Base-by-base conservation (phyloP, 2,113 vertebrate genomes). In the Sporophila hypoxantha region DNA sequence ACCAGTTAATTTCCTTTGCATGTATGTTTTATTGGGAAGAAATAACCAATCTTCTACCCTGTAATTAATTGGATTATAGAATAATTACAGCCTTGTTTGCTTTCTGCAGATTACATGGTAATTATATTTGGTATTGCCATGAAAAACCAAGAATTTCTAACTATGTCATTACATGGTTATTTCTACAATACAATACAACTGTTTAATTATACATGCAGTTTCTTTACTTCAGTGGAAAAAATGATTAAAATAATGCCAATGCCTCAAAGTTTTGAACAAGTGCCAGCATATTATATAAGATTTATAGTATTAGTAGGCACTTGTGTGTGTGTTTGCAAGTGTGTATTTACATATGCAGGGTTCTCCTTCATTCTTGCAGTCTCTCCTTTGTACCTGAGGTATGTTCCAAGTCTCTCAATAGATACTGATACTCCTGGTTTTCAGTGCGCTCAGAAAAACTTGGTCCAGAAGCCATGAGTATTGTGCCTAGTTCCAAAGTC, bases 61-160 rank as follows among this genome's bases (percentile, higher is more conserved):
- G 93, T 96, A 97, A 97, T 97, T 97, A 97, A 97, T 96, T 97
- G 95, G 96, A 97, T 97, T 97, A 97, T 73, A 85, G 96, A 97
- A 96, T 96, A 97, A 97, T 97, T 97, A 96, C 94, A 96, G 91
- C 92, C 93, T 94, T 97, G 96, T 96, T 97, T 97, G 93, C 95
- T 96, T 96, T 96, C 95, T 53, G 94, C 94, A 97, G 96, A 97
- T 97, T 97, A 97, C 97, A 97, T 95, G 97, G 96, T 96, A 97
- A 97, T 97, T 97, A 97, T 96, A 94, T 93, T 96, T 97, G 93
- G 91, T 93, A 93, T 95, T 97, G 93, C 97, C 96, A 97, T 96
- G 96, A 97, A 97, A 97, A 97, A 96, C 93, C 96, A 97, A 96
- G 96, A 97, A 97, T 96, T 97, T 97, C 93, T 94, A 96, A 96